Evolutionary conservation across 1,140 invertebrate species (phyloP), one percentile per base, ranked within the genome.

Genomic region (Anastrepha obliqua): DNA sequence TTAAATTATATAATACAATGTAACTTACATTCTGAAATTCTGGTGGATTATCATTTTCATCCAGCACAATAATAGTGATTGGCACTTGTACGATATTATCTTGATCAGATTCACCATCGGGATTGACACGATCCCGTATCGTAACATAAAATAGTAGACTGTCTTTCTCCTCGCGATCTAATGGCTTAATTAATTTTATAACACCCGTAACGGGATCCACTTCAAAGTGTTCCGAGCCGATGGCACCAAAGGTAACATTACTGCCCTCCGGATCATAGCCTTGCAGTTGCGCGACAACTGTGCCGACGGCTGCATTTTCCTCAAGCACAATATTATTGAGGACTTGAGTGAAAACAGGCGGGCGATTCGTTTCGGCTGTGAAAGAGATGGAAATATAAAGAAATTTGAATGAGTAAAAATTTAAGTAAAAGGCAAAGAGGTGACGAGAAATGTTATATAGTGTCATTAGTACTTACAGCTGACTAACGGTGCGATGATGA

Each of bases 11-110:
- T 1, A 29, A 29, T 29, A 29, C 81, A 64, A 62, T 81, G 29
- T 94, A 29, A 86, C 89, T 90, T 93, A 97, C 96, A 93, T 96
- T 95, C 93, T 96, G 94, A 93, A 98, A 98, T 87, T 95, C 94
- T 6, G 97, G 97, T 47, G 96, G 94, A 94, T 98, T 98, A 90
- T 98, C 98, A 92, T 98, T 98, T 90, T 97, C 96, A 91, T 98
- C 98, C 5, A 97, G 93, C 59, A 98, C 96, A 42, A 98, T 97
- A 65, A 98, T 96, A 70, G 96, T 96, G 29, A 97, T 95, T 7
- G 96, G 96, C 39, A 97, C 95, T 88, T 95, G 94, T 6, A 97
- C 96, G 87, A 97, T 93, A 93, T 97, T 98, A 89, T 96, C 96
- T 87, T 95, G 94, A 15, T 95, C 95, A 5, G 95, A 95, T 3